Conservation (phyloP, 2,797 vertebrate species). For the Gallinago stenura region DNA sequence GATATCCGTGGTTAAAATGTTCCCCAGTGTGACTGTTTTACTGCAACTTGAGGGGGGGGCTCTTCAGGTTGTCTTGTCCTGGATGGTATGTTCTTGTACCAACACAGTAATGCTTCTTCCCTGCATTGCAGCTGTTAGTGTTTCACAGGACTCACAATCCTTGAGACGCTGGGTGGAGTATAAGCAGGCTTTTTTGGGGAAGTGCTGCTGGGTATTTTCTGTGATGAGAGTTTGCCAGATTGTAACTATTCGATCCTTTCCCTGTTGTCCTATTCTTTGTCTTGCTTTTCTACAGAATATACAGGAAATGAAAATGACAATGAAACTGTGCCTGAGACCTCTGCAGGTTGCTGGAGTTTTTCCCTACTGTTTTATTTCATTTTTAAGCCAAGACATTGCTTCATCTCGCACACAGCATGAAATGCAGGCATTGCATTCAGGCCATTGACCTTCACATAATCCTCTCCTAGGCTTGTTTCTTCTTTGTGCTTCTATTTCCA, state of each 20-base stretch:
- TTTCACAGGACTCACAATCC: neutral
- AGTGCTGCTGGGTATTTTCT: neutral
- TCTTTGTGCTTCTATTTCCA: conserved; percentile 40
- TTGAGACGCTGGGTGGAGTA: neutral
- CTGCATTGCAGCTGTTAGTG: neutral
- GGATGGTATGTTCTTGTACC: neutral
- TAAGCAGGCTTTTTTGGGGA: neutral
- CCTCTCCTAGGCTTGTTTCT: conserved; percentile 63
- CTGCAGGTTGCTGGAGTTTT: conserved; percentile 93
- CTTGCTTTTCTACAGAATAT: conserved; percentile 92
- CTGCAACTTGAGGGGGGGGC: neutral
- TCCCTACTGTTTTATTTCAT: conserved; percentile 73
- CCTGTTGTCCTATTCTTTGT: conserved; percentile 82
- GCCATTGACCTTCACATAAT: conserved; percentile 62
- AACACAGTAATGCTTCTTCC: neutral
- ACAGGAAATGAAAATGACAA: conserved; percentile 97
- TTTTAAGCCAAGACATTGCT: conserved; percentile 68
- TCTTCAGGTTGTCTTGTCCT: neutral
- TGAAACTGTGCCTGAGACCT: conserved; percentile 91
- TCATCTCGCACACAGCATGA: conserved; percentile 80
- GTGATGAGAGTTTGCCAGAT: neutral
- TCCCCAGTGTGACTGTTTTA: neutral
- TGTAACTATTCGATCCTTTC: conserved; percentile 75
- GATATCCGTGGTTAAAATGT: neutral
- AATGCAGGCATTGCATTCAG: conserved; percentile 54